Base-by-base conservation (phyloP, 2,113 vertebrate species). In the Serilophus lunatus region DNA sequence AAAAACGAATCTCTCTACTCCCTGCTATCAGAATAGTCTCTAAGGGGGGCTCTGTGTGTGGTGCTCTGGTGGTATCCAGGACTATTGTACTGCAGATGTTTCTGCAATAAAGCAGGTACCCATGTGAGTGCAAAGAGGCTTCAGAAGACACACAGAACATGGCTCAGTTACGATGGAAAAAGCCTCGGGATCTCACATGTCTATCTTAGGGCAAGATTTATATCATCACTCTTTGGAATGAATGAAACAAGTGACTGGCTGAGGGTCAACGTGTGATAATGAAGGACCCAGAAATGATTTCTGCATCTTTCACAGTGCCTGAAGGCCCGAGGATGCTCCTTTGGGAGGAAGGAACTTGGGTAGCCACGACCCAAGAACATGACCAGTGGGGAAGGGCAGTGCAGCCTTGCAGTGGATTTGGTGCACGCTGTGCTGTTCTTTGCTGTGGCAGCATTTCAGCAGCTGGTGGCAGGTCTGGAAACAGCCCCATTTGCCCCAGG, bases 401-500 rank as follows among this genome's bases (percentile, higher is more conserved):
- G 12, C 24, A 66, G 18, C 68, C 69, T 38, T 17, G 14, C 7
- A 0, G 6, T 18, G 35, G 8, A n/a, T 77, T 42, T 0, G 2
- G 44, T 14, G 33, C 11, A 5, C 1, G 2, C 28, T 2, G 0
- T 3, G 2, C 24, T 0, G 1, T 20, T 42, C 35, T 57, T 33
- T 47, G 74, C 54, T n/a, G 3, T 0, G 3, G 45, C 50, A 47
- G 50, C 38, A 49, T 49, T 45, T 63, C 18, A 1, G 38, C 28
- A 20, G 44, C 45, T 44, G 51, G 42, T 33, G 25, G 20, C 49
- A 23, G n/a, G 12, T 40, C 42, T 53, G 71, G 78, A 29, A 24
- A 26, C 33, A 81, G 29, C 51, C 18, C 35, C 10, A 0, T 31
- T 42, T 47, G 9, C 38, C 35, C 15, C 4, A 38, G 69, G 45